phyloP scores from a whole-genome alignment of 2,888 invertebrate genomes.

The Rotaria socialis region DNA sequence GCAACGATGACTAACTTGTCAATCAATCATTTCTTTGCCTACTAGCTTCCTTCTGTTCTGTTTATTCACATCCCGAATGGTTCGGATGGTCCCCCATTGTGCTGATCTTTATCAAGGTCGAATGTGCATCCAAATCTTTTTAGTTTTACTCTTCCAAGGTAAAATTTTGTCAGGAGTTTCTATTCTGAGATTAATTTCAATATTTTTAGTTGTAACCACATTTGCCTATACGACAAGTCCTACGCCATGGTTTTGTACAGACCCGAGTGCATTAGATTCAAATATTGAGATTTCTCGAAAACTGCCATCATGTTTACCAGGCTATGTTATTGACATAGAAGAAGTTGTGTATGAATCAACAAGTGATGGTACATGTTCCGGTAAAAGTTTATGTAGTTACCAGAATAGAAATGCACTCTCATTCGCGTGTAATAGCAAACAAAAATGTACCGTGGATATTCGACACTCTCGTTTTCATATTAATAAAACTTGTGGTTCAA shows the following conservation, averaged over 20 bases:
- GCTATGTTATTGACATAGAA: conserved; percentile 12
- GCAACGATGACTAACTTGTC: neutral
- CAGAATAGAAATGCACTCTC: neutral
- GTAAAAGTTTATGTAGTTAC: neutral
- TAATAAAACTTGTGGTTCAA: conserved; percentile 11
- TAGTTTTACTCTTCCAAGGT: neutral
- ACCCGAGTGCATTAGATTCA: neutral
- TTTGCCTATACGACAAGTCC: neutral
- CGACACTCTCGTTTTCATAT: conserved; percentile 8
- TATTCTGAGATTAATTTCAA: neutral
- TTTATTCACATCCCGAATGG: neutral
- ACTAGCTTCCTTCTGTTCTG: neutral
- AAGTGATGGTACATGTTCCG: neutral
- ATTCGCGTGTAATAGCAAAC: conserved; percentile 25
- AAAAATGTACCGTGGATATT: neutral
- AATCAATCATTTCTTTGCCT: neutral
- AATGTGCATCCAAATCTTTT: neutral
- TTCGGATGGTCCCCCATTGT: neutral
- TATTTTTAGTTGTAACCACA: neutral
- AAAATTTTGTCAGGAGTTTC: neutral
- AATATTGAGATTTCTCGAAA: neutral
- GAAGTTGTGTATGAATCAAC: conserved; percentile 34
- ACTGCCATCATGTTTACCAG: conserved; percentile 19
- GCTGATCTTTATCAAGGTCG: neutral
- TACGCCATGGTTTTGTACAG: conserved; percentile 34